Base-by-base conservation (phyloP, 2,797 vertebrate species). In the Poecilia wingei region DNA sequence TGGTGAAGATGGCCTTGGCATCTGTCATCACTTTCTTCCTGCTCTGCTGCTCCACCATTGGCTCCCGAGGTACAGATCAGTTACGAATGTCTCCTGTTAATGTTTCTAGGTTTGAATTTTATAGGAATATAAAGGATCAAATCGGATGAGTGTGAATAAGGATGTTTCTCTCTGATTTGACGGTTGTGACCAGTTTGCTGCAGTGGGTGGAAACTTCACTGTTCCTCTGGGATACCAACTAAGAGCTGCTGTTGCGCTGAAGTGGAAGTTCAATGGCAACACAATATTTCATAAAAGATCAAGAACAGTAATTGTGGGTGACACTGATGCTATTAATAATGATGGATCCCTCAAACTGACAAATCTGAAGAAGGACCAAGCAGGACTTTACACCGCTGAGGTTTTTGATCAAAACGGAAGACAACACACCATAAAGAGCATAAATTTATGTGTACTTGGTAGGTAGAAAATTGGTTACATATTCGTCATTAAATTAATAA, bases 351-450 rank as follows among this genome's bases (percentile, higher is more conserved):
- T 92, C 31, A 41, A 0, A 7, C 78, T 91, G 43, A 78, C 0
- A 0, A 77, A 74, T 0, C 0, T 91, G 47, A 0, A 0, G 0
- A 6, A 41, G 68, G 0, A 0, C 0, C 0, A 61, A 0, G 0
- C 0, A 0, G 90, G 85, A 16, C 0, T 0, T 0, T 93, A 93
- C 72, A 0, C 0, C 0, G 1, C 72, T 0, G 8, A 61, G 1
- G 10, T 82, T 46, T 7, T 0, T 6, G 0, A 0, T 0, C 0
- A 0, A 0, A 0, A 2, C 0, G 89, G 87, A 13, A 0, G 0
- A 0, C 0, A 0, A 0, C 0, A 0, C 0, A 0, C 0, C 0
- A 0, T 0, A 0, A 2, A 33, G 0, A 2, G 0, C 1, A n/a
- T 0, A 1, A 0, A 0, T 0, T 31, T 93, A 33, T 93, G 89